Base-by-base conservation (phyloP, 2,888 invertebrate species). In the Drosophila helvetica region DNA sequence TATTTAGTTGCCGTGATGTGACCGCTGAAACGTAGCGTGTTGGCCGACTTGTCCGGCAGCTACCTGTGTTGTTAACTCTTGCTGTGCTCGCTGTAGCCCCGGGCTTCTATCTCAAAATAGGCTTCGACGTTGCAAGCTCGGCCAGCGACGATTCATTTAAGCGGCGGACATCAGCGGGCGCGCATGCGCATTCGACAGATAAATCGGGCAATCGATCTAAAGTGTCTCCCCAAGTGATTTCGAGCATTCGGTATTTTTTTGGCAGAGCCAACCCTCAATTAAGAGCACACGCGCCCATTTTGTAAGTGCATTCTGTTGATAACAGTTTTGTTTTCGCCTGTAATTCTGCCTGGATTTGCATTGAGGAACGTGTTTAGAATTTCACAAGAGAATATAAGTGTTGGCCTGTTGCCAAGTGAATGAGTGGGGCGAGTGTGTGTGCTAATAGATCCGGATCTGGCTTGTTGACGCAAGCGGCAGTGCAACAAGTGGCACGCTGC, bases 301-400 rank as follows among this genome's bases (percentile, higher is more conserved):
- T 66, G 85, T 87, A 85, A 85, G 89, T 85, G 89, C 85, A 85
- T 77, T 85, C 75, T 71, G 53, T 25, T 12, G 30, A 22, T 12
- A 43, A 60, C 22, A 30, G 19, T 46, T 46, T 10, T 27, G 38
- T 38, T 43, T 51, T 51, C 17, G 10, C 4, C 12, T 33, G 30
- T 3, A 10, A 10, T 30, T 45, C 38, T 25, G 19, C 2, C 3
- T 47, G 43, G 47, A 52, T 45, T 50, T 51, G 33, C 51, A 42
- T 63, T 45, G 27, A 9, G 10, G 86, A 88, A 84, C 88, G 86
- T 84, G 84, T 84, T 88, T 63, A 70, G 88, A 88, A 84, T 84
- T 84, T 80, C 86, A 54, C 55, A 78, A 84, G 15, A 59, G 51
- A 55, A 58, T 52, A 60, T 54, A n/a, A 22, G 25, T 8, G 17